Evolutionary conservation across 2,888 invertebrate species (phyloP).

Genomic region (Drosophila incognita): DNA sequence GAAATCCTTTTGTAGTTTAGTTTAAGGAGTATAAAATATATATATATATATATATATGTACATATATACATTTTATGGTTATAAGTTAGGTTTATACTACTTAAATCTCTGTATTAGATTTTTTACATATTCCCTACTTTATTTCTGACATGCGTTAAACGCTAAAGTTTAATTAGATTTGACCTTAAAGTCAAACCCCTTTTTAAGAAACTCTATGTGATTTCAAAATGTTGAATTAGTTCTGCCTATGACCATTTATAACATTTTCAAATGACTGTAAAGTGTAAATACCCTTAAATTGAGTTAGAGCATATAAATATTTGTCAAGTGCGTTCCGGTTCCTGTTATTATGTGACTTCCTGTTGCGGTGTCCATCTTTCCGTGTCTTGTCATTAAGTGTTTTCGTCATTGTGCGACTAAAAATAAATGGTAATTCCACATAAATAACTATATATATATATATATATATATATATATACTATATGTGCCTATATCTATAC

Average conservation of each 20-base stretch:
- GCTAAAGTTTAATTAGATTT: neutral
- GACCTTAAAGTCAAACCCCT: neutral
- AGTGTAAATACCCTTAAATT: neutral
- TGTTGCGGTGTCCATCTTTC: conserved; percentile 26
- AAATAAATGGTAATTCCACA: conserved; percentile 40
- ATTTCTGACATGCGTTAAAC: neutral
- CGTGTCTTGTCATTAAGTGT: conserved; percentile 32
- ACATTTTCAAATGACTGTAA: neutral
- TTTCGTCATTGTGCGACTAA: conserved; percentile 43
- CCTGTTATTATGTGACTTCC: conserved; percentile 49
- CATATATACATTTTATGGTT: neutral
- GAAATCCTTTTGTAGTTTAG: neutral
- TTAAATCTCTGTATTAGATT: neutral
- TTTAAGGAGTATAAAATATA: neutral
- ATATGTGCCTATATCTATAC: neutral
- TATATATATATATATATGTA: neutral
- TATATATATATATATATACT: neutral
- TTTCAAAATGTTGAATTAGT: neutral
- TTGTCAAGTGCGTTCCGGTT: conserved; percentile 44
- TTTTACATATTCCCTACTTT: neutral
- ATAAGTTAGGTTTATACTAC: neutral
- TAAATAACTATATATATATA: conserved; percentile 1
- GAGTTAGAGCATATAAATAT: conserved; percentile 37
- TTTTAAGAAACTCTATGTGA: neutral
- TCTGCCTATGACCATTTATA: neutral